These are phyloP conservation scores for Lordiphosa fenestrarum DNA, from an alignment of 2,888 invertebrate genomes.

Conservation along the genomic window DNA sequence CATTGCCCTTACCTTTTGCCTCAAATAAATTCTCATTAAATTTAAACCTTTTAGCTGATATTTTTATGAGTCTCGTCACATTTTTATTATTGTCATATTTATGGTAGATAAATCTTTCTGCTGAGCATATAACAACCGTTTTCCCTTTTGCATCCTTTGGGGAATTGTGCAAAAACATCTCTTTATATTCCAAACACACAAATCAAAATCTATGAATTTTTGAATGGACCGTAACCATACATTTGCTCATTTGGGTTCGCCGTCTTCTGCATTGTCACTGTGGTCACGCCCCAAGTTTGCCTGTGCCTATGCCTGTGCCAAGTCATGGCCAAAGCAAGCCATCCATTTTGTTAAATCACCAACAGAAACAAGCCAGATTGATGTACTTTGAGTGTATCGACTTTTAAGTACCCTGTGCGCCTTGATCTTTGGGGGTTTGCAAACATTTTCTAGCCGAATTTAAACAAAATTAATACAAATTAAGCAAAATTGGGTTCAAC, in stretches of 20 bases:
- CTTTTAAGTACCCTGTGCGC: too few relatives aligned
- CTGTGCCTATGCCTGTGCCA: conserved; percentile 16
- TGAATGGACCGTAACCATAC: conserved; percentile 26
- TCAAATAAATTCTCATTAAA: background rate
- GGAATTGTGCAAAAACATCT: conserved; percentile 18
- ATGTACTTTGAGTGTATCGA: too few relatives aligned
- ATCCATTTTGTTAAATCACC: conserved; percentile 71
- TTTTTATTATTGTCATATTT: conserved; percentile 34
- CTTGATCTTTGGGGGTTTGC: too few relatives aligned
- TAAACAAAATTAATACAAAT: too few relatives aligned
- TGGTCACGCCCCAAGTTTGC: conserved; percentile 7
- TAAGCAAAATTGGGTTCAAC: too few relatives aligned
- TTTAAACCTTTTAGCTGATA: too few relatives aligned
- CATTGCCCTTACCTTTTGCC: too few relatives aligned
- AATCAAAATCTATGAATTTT: conserved; percentile 58
- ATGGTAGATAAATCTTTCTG: conserved; percentile 28
- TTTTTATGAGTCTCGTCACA: conserved; percentile 25
- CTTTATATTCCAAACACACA: conserved; percentile 28
- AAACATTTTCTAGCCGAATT: too few relatives aligned
- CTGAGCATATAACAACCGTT: background rate
- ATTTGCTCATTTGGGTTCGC: background rate
- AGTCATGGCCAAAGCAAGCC: conserved; percentile 55
- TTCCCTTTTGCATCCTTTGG: conserved; percentile 22
- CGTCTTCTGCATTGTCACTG: conserved; percentile 21
- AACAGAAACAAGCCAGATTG: conserved; percentile 21